phyloP scores from a whole-genome alignment of 1,140 invertebrate genomes.

The Psix sp. region DNA sequence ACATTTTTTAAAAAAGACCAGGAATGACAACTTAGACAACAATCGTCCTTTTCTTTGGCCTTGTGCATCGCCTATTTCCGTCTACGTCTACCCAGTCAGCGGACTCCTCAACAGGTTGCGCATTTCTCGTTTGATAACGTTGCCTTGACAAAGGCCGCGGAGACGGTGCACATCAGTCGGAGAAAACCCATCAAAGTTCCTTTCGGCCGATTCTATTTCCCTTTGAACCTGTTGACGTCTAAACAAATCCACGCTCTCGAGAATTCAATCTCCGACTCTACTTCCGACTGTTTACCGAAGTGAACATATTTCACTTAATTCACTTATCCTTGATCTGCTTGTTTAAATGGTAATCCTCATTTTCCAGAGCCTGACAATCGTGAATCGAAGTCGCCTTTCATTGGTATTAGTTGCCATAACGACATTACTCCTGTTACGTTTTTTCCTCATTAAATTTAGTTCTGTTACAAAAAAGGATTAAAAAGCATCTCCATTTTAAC shows the following conservation, averaged over 20 bases:
- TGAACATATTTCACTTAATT: constrained; percentile 58
- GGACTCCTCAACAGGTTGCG: constrained; percentile 60
- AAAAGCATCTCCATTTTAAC: too few species aligned
- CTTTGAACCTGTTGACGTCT: constrained; percentile 61
- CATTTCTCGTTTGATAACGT: constrained; percentile 62
- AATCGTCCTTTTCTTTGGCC: neutral
- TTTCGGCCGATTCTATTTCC: constrained; percentile 62
- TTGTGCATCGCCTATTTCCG: constrained; percentile 9
- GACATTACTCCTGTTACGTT: constrained; percentile 32
- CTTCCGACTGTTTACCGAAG: constrained; percentile 58
- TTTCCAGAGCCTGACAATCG: constrained; percentile 54
- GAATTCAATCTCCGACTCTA: constrained; percentile 60
- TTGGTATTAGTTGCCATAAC: constrained; percentile 28
- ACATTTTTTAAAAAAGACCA: constrained; percentile 34
- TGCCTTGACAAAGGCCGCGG: constrained; percentile 56
- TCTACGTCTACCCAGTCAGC: constrained; percentile 36
- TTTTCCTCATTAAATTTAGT: constrained; percentile 37
- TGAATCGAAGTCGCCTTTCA: constrained; percentile 45
- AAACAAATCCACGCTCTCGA: constrained; percentile 60
- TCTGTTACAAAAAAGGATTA: too few species aligned
- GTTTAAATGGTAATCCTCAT: constrained; percentile 59
- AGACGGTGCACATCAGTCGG: constrained; percentile 58
- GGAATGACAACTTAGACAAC: neutral
- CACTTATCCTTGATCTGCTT: constrained; percentile 59
- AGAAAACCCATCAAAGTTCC: constrained; percentile 63